Evolutionary conservation across 2,888 invertebrate genomes (phyloP), one percentile per base, ranked within the genome.

Genomic region (Hipparchia sbordonii): DNA sequence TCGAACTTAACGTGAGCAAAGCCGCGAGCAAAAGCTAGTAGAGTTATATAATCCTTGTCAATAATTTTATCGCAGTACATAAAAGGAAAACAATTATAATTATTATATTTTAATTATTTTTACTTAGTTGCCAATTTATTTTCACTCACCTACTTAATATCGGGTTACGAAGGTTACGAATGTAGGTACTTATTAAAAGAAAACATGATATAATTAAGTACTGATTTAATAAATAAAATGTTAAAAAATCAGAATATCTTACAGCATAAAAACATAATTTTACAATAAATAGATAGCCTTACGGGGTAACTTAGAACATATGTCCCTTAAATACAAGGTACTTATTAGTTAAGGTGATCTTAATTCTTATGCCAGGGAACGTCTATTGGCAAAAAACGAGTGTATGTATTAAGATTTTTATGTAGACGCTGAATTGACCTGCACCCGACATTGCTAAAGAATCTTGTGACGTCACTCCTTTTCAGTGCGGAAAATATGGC

Each of bases 201-300:
- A 74, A 60, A 54, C 1, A 54, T 12, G n/a, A 3, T 12, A 39
- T 70, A 57, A 74, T 77, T 77, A 77, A 77, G 75, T 77, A 77
- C 75, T 71, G 67, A 52, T 72, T 75, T 75, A 72, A 74, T 74
- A 48, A 48, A 72, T 67, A 62, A 72, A 72, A 51, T 7, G 63
- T 69, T 59, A 39, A 68, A 57, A 65, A 71, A 67, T 69, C 69
- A 71, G 9, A 69, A 60, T 39, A 67, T 46, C 67, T 72, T 70
- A 73, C 10, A 72, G 68, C 57, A 51, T 67, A 63, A 65, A 48
- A 48, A 7, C n/a, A 59, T 46, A 61, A 52, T 57, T 61, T 59
- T 56, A 67, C n/a, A 71, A 74, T 69, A 72, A 72, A 72, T 66
- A 72, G 66, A 71, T 72, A 72, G 63, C 54, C 56, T 72, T 71